phyloP scores from a whole-genome alignment of 23 tunicate species.

The Clavelina lepadiformis region DNA sequence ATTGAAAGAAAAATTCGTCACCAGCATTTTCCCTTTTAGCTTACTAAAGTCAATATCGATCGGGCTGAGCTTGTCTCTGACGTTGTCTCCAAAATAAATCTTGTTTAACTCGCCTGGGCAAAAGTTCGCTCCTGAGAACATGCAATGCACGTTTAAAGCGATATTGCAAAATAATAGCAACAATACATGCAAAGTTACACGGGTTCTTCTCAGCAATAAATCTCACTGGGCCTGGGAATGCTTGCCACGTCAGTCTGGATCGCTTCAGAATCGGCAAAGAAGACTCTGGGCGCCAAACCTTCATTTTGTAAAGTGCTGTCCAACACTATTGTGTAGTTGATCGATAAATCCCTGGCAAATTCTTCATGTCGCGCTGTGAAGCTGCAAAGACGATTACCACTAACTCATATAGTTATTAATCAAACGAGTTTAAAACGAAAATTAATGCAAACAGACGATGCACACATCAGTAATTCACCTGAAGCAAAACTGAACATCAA shows the following conservation, averaged over 20 bases:
- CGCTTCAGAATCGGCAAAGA: no score
- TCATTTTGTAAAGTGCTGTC: no score
- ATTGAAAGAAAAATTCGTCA: neutral
- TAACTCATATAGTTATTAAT: no score
- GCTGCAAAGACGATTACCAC: constrained; percentile 1
- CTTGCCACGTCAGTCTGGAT: no score
- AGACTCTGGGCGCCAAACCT: no score
- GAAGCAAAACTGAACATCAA: constrained; percentile 31
- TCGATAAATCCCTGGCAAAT: constrained; percentile 17
- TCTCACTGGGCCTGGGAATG: no score
- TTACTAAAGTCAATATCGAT: constrained; percentile 28
- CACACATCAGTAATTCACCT: constrained; percentile 11
- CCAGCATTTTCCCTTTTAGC: neutral
- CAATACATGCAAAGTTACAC: no score
- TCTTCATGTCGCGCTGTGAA: constrained; percentile 45
- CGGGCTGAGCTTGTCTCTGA: constrained; percentile 14
- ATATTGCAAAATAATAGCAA: no score
- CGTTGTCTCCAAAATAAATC: constrained; percentile 6
- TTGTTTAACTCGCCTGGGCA: constrained; percentile 8
- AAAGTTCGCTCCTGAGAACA: no score
- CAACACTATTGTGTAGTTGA: constrained; percentile 21
- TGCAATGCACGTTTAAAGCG: no score
- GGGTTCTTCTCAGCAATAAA: no score
- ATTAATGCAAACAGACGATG: neutral
- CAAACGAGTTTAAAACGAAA: neutral